phyloP scores from a whole-genome alignment of 2,888 invertebrate species.

The Lepas anatifera region DNA sequence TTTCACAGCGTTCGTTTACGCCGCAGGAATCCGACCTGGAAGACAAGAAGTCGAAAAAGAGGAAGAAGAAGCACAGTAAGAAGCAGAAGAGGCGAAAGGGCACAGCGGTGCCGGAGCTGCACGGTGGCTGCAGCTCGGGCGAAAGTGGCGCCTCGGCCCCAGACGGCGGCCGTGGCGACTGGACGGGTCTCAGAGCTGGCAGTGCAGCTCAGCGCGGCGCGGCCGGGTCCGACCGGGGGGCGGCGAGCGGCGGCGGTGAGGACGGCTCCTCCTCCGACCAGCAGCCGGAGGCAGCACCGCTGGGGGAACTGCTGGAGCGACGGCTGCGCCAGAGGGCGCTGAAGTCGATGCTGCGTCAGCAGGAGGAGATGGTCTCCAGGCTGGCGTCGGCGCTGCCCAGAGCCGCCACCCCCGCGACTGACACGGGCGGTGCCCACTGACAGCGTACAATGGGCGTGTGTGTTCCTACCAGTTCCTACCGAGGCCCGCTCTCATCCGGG shows the following conservation, averaged over 20 bases:
- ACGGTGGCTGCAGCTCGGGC: background rate
- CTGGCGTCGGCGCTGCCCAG: no score
- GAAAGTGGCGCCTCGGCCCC: background rate
- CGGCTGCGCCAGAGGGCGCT: constrained; percentile 77
- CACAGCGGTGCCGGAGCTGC: no score
- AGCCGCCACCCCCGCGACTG: no score
- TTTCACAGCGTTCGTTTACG: background rate
- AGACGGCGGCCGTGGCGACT: background rate
- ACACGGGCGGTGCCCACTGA: no score
- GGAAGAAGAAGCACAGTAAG: background rate
- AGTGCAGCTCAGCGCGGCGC: background rate
- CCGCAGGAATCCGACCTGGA: background rate
- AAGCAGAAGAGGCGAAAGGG: background rate
- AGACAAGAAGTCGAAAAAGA: background rate
- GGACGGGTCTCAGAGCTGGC: background rate
- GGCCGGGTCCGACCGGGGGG: background rate
- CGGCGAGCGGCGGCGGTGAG: background rate
- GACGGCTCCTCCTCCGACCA: background rate
- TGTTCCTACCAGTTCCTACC: no score
- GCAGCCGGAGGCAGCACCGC: constrained; percentile 52
- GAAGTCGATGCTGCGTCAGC: constrained; percentile 67
- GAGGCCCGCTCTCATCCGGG: no score
- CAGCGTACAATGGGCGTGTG: no score
- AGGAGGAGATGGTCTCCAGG: no score
- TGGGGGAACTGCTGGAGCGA: constrained; percentile 73